Percentiles rank a stretch among this genome's conserved stretches.
These are phyloP conservation scores for Melanocharis versteri DNA, from an alignment of 2,113 vertebrate genomes.

Conservation along the genomic window DNA sequence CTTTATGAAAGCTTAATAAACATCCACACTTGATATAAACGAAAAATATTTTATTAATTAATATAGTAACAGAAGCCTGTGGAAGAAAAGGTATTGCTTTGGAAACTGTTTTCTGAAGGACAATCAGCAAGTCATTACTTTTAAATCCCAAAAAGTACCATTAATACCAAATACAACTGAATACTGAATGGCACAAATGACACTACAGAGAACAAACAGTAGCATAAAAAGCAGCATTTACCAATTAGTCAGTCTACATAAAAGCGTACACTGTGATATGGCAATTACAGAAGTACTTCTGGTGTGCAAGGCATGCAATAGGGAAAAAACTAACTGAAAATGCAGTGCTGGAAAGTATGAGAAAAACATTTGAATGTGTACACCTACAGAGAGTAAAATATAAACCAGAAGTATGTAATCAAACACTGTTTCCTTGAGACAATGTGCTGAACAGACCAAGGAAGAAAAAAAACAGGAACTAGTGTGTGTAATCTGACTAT, in stretches of 20 bases:
- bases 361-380: neutral
- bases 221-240: slow-evolving; percentile 12
- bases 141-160: slow-evolving; percentile 31
- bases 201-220: slow-evolving; percentile 32
- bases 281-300: slow-evolving; percentile 37
- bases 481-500: slow-evolving; percentile 20
- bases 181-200: slow-evolving; percentile 39
- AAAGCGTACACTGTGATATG: slow-evolving; percentile 30
- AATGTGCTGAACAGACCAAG: neutral
- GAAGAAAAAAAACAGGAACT: slow-evolving; percentile 12
- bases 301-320: neutral
- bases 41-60: slow-evolving; percentile 11
- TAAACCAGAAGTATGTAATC: neutral
- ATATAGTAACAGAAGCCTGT: neutral
- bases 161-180: slow-evolving; percentile 10
- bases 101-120: slow-evolving; percentile 24
- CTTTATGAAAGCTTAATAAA: slow-evolving; percentile 36
- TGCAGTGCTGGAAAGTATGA: neutral
- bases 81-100: slow-evolving; percentile 29
- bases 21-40: neutral
- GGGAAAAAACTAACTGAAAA: slow-evolving; percentile 28
- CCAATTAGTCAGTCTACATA: slow-evolving; percentile 47
- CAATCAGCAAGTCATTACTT: slow-evolving; percentile 47
- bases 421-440: neutral
- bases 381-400: slow-evolving; percentile 41